A percentile compares a stretch with the other conserved stretches of the same genome.
Evolutionary conservation across 1,140 invertebrate species (phyloP).

Genomic region (Drosophila kikkawai): DNA sequence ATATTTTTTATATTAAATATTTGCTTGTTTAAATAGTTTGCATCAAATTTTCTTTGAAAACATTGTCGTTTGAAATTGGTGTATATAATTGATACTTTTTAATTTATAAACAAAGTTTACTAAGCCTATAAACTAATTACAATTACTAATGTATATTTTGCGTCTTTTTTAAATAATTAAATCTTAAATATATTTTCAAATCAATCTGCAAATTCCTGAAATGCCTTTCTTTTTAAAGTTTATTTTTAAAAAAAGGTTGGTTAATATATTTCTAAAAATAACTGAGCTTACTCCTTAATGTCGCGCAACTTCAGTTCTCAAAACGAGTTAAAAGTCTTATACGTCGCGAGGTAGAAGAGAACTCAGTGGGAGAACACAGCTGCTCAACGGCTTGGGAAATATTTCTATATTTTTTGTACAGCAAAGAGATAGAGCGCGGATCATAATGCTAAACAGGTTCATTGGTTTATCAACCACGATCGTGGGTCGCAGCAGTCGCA

Average conservation of each 20-base stretch:
- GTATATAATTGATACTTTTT: background rate
- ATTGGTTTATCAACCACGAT: constrained; percentile 56
- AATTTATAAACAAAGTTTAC: background rate
- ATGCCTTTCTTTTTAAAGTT: no score
- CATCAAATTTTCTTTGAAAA: background rate
- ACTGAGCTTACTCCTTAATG: background rate
- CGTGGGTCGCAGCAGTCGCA: constrained; percentile 18
- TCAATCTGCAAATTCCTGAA: background rate
- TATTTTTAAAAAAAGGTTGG: background rate
- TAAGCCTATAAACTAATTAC: background rate
- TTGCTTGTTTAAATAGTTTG: no score
- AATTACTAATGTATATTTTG: background rate
- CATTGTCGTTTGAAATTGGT: background rate
- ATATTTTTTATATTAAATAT: background rate
- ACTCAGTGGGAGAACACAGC: background rate
- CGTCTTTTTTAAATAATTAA: background rate
- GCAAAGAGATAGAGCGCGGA: constrained; percentile 17
- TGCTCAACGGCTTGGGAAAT: constrained; percentile 19
- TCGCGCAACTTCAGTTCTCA: background rate
- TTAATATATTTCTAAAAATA: constrained; percentile 13
- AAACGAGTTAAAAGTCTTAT: constrained; percentile 40
- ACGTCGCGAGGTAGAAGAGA: constrained; percentile 29
- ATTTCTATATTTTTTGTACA: background rate
- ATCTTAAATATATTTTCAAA: background rate
- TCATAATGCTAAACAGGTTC: constrained; percentile 70